These are phyloP conservation scores for Meandrusa payeni DNA, from an alignment of 2,888 invertebrate genomes.

Conservation along the genomic window DNA sequence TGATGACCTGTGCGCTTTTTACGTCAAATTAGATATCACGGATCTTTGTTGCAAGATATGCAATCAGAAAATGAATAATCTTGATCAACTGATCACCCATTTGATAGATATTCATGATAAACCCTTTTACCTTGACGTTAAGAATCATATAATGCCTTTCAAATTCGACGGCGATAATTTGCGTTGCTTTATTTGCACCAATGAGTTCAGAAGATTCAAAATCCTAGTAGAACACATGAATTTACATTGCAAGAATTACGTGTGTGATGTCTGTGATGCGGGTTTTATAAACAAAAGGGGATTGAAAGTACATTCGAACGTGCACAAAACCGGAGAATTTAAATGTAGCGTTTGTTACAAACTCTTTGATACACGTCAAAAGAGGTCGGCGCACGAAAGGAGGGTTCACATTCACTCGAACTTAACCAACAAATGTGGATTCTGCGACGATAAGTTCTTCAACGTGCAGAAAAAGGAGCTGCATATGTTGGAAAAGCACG, in stretches of 20 bases:
- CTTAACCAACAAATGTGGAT: slow-evolving; percentile 30
- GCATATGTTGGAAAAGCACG: slow-evolving; percentile 35
- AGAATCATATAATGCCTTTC: too few species aligned
- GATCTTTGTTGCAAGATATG: too few species aligned
- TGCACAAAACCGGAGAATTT: slow-evolving; percentile 32
- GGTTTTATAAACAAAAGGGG: too few species aligned
- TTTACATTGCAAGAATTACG: too few species aligned
- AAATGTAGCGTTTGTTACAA: slow-evolving; percentile 33
- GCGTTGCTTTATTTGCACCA: not conserved
- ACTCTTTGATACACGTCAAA: slow-evolving; percentile 28
- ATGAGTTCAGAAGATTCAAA: not conserved
- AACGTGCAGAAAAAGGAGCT: slow-evolving; percentile 30
- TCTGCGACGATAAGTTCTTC: slow-evolving; percentile 31
- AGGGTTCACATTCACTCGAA: slow-evolving; percentile 27
- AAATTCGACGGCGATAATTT: too few species aligned
- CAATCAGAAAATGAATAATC: too few species aligned
- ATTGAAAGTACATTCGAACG: slow-evolving; percentile 14
- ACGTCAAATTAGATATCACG: too few species aligned
- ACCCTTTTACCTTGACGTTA: too few species aligned
- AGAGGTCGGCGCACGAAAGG: slow-evolving; percentile 31
- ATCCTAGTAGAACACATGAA: not conserved
- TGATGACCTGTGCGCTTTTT: too few species aligned
- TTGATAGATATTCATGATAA: too few species aligned
- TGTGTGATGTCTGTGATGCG: too few species aligned
- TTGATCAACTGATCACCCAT: too few species aligned